Percentiles rank a stretch among this genome's conserved stretches.
These are phyloP conservation scores for Pristionchus mayeri DNA, from an alignment of 2,888 invertebrate genomes.

Conservation along the genomic window DNA sequence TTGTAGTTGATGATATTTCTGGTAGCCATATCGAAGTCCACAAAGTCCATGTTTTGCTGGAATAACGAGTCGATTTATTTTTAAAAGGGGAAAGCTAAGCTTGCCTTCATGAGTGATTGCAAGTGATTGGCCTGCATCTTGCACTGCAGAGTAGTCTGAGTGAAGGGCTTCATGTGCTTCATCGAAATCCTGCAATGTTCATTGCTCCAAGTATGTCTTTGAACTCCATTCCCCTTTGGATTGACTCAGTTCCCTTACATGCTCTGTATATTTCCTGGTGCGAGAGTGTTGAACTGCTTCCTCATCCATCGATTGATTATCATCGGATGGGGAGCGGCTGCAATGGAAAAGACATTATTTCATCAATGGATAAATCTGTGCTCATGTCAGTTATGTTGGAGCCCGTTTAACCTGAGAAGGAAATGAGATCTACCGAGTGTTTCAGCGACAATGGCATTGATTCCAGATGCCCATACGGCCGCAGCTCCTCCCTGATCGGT, in stretches of 20 bases:
- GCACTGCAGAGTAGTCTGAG: slow-evolving; percentile 74
- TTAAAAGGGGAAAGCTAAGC: background rate
- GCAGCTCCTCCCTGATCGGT: slow-evolving; percentile 69
- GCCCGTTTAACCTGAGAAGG: background rate
- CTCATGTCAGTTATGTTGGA: background rate
- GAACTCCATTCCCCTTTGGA: too few species aligned
- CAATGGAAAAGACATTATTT: too few species aligned
- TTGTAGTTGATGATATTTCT: slow-evolving; percentile 10
- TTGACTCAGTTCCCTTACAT: background rate
- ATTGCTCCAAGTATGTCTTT: slow-evolving; percentile 45
- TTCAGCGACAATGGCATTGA: slow-evolving; percentile 68
- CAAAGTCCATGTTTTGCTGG: slow-evolving; percentile 48
- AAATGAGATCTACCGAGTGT: slow-evolving; percentile 46
- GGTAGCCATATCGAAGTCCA: slow-evolving; percentile 35
- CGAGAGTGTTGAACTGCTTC: slow-evolving; percentile 70
- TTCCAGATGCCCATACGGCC: slow-evolving; percentile 69
- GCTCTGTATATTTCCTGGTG: background rate
- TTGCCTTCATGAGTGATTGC: slow-evolving; percentile 73
- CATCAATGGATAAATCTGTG: background rate
- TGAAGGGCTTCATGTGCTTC: slow-evolving; percentile 76
- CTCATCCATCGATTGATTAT: slow-evolving; percentile 71
- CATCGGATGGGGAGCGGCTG: slow-evolving; percentile 61
- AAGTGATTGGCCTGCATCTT: slow-evolving; percentile 72
- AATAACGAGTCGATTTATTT: background rate
- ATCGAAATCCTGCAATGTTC: slow-evolving; percentile 67